phyloP scores from a whole-genome alignment of 2,888 invertebrate species.

The Lepidocyrtoides sp. region DNA sequence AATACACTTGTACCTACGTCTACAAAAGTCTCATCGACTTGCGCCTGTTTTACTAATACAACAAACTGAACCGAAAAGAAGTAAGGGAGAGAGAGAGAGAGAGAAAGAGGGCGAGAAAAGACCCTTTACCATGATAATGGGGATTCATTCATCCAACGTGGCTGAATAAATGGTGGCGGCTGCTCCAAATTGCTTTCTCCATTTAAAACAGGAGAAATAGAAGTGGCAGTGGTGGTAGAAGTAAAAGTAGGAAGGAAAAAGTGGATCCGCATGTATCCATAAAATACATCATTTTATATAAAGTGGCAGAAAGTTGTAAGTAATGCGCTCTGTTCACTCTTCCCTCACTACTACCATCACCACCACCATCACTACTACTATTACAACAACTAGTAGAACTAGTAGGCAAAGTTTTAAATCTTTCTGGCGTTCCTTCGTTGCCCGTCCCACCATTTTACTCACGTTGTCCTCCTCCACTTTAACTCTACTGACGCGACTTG shows the following conservation, averaged over 20 bases:
- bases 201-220: slow-evolving; percentile 64
- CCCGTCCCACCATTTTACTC: neutral
- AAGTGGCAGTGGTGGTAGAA: neutral
- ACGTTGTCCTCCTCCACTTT: neutral
- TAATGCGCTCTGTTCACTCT: slow-evolving; percentile 36
- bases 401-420: slow-evolving; percentile 6
- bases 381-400: neutral
- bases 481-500: neutral
- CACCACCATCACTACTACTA: too few relatives aligned
- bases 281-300: slow-evolving; percentile 66
- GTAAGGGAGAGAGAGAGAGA: neutral
- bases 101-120: slow-evolving; percentile 51
- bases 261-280: slow-evolving; percentile 54
- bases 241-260: slow-evolving; percentile 46
- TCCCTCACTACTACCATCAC: neutral
- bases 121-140: slow-evolving; percentile 66
- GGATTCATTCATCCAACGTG: slow-evolving; percentile 76
- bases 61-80: slow-evolving; percentile 25
- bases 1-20: slow-evolving; percentile 7
- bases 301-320: slow-evolving; percentile 49
- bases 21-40: slow-evolving; percentile 36
- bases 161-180: slow-evolving; percentile 71
- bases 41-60: slow-evolving; percentile 28
- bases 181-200: slow-evolving; percentile 74
- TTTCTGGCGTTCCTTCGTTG: neutral